These are phyloP conservation scores for Zootoca vivipara DNA, from an alignment of 2,113 vertebrate genomes.

Conservation along the genomic window DNA sequence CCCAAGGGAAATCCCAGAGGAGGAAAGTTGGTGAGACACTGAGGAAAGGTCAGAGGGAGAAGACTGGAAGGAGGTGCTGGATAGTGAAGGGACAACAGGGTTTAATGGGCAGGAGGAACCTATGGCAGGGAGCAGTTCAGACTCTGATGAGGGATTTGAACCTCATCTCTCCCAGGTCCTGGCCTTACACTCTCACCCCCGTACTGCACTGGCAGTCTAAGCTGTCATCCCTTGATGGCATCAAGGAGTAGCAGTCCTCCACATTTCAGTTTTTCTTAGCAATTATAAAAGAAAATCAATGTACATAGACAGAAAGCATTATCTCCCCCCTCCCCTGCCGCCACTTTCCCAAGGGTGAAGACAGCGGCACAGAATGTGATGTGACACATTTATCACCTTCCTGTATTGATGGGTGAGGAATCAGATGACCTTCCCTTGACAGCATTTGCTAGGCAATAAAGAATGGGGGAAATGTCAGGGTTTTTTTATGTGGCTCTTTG, in stretches of 20 bases:
- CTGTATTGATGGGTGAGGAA: constrained; percentile 39
- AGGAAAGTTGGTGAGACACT: too few species aligned
- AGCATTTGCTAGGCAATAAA: constrained; percentile 54
- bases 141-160: too few species aligned
- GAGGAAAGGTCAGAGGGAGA: too few species aligned
- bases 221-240: neutral
- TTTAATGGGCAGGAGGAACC: too few species aligned
- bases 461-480: constrained; percentile 47
- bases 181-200: neutral
- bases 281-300: constrained; percentile 24
- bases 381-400: constrained; percentile 62
- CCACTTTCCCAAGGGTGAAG: constrained; percentile 28
- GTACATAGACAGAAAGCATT: constrained; percentile 54
- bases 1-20: too few species aligned
- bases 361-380: constrained; percentile 21
- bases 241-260: neutral
- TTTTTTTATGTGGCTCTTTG: constrained; percentile 35
- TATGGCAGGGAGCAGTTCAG: too few species aligned
- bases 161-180: too few species aligned
- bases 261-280: neutral
- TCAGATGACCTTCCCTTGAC: constrained; percentile 48
- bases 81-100: too few species aligned
- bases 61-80: too few species aligned
- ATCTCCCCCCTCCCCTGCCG: neutral
- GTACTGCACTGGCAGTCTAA: neutral